Conservation (phyloP, 1,140 invertebrate genomes). For the Drusus annulatus region DNA sequence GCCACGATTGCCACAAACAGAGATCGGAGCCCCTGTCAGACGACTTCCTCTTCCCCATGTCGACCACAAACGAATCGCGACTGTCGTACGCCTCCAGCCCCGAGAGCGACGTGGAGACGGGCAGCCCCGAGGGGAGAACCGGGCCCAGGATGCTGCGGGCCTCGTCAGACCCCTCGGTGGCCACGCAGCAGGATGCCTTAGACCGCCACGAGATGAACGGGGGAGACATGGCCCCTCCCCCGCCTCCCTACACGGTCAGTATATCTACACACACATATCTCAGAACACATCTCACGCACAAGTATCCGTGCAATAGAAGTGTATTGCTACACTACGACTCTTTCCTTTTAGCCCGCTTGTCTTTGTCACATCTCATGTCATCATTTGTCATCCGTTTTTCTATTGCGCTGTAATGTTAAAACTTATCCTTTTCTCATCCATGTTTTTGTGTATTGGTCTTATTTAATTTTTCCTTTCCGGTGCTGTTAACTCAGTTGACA, state of each 20-base stretch:
- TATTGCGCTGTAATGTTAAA: neutral
- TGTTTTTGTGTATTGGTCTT: no score
- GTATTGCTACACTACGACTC: neutral
- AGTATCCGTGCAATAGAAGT: no score
- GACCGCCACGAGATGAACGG: constrained; percentile 73
- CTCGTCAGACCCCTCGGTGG: constrained; percentile 87
- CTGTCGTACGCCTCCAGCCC: constrained; percentile 96
- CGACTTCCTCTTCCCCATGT: constrained; percentile 99
- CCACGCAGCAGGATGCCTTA: constrained; percentile 76
- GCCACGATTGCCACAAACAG: constrained; percentile 56
- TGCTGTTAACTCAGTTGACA: no score
- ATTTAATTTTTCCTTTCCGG: no score
- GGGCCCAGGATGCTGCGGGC: constrained; percentile 83
- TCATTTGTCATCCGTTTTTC: neutral
- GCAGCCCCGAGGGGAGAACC: constrained; percentile 74
- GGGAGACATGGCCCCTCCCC: constrained; percentile 71
- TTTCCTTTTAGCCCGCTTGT: neutral
- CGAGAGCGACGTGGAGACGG: constrained; percentile 93
- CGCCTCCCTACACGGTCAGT: constrained; percentile 82
- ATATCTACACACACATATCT: constrained; percentile 49
- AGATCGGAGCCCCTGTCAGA: constrained; percentile 87
- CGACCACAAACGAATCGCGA: constrained; percentile 80
- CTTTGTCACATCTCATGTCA: neutral
- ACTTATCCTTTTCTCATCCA: no score
- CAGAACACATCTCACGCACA: no score